Percentiles rank a stretch among this genome's conserved stretches.
Conservation (phyloP, 2,888 invertebrate genomes). For the Geotrupes spiniger region DNA sequence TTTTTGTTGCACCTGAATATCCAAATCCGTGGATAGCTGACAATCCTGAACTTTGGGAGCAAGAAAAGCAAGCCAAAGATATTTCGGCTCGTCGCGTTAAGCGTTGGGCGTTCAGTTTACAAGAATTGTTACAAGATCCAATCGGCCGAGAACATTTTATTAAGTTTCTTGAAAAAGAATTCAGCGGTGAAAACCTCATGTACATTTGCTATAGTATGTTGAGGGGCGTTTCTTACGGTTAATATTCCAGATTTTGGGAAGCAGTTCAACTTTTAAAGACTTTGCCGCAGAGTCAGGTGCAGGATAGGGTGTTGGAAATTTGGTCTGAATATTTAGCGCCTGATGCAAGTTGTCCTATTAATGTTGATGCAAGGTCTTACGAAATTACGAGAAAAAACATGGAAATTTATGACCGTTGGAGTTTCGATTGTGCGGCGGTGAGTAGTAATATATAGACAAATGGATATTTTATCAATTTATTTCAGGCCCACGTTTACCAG, state of each 20-base stretch:
- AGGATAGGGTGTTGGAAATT: conserved; percentile 77
- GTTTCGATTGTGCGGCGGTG: conserved; percentile 96
- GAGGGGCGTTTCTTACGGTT: background rate
- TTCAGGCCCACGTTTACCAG: conserved; percentile 95
- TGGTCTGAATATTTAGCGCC: conserved; percentile 92
- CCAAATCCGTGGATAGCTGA: conserved; percentile 98
- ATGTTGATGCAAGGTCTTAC: conserved; percentile 91
- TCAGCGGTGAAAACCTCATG: conserved; percentile 98
- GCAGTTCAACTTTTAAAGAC: conserved; percentile 91
- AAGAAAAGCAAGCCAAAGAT: conserved; percentile 90
- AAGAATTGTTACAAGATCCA: conserved; percentile 92
- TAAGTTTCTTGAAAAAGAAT: conserved; percentile 95
- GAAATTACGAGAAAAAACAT: conserved; percentile 80
- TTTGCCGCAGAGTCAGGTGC: conserved; percentile 80
- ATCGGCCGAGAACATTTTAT: conserved; percentile 95
- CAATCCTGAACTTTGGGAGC: conserved; percentile 95
- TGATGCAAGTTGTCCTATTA: conserved; percentile 95
- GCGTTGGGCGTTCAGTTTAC: conserved; percentile 95
- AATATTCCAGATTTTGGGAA: conserved; percentile 79
- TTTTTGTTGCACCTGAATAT: conserved; percentile 88
- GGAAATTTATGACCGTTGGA: conserved; percentile 84
- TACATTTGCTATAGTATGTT: conserved; percentile 50
- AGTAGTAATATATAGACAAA: conserved; percentile 41
- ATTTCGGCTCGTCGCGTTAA: conserved; percentile 90
- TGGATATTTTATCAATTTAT: conserved; percentile 21